A percentile compares a stretch with the other conserved stretches of the same genome.
Conservation (phyloP, 2,888 invertebrate species). For the Ptilodon capucinus region DNA sequence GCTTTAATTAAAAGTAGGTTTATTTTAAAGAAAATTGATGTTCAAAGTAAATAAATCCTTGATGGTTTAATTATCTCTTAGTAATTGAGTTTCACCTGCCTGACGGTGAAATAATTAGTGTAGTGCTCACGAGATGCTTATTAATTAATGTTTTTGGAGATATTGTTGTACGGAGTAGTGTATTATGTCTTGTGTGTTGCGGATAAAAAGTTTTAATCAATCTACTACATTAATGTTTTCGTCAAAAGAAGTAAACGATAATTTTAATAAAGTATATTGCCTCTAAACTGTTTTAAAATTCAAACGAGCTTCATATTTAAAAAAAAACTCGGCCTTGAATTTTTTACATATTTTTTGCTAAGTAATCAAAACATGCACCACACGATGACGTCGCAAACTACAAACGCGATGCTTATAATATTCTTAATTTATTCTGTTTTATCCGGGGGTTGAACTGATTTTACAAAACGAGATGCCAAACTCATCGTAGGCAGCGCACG, state of each 20-base stretch:
- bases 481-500: constrained; percentile 30
- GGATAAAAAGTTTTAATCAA: constrained; percentile 21
- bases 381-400: neutral
- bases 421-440: neutral
- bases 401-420: neutral
- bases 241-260: neutral
- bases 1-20: constrained; percentile 80
- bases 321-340: neutral
- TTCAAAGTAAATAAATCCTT: constrained; percentile 79
- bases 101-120: constrained; percentile 67
- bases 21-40: constrained; percentile 80
- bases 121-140: constrained; percentile 48
- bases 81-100: constrained; percentile 79
- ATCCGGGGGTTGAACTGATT: constrained; percentile 7
- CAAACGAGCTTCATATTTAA: neutral
- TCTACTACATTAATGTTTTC: constrained; percentile 1
- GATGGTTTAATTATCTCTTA: constrained; percentile 80
- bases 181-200: constrained; percentile 30
- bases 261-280: neutral
- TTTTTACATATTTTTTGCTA: neutral
- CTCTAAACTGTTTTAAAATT: neutral
- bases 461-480: constrained; percentile 9
- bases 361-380: neutral
- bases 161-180: constrained; percentile 34
- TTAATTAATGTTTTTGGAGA: constrained; percentile 49